Evolutionary conservation across 2,888 invertebrate species (phyloP), one percentile per base, ranked within the genome.

Genomic region (Drosophila quinaria): DNA sequence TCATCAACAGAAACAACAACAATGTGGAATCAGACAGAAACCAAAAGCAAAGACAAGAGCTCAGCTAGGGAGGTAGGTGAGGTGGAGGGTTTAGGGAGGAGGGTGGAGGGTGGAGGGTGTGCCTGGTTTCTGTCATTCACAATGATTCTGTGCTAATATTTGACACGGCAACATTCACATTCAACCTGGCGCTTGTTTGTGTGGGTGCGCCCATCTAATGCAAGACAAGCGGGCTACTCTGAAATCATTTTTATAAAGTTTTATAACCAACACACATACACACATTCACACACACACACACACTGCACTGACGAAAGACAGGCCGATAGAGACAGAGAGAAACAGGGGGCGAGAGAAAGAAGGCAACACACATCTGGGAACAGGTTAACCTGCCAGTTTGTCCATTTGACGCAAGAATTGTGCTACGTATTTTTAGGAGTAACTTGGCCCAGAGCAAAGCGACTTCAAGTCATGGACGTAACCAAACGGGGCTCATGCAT

Each of bases 141-240:
- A 76, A 65, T 65, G 68, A 76, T 76, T 68, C 64, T 72, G 76
- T 72, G 76, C 76, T 54, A 76, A 76, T 76, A 76, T 76, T 76
- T 76, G 67, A 71, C 29, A 56, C 50, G 68, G 35, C 58, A 46
- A 71, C 47, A 42, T n/a, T 31, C 25, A 71, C 47, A 42, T n/a
- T 31, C 25, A 19, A 19, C 47, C 46, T 37, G 59, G 33, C 47
- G 49, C 44, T 52, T 42, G 54, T 64, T 52, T 46, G 54, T 64
- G 68, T 66, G 76, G 52, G 71, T 71, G 68, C 55, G 67, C 71
- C 74, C 22, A 15, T 31, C 29, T 17, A 47, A 5, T 33, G 51
- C 49, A 9, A 59, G 49, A 52, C 37, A 44, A 19, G 46, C 46
- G 33, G 68, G 63, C 62, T 52, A 22, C 54, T 39, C 29, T 66